Conservation (phyloP, 1,140 invertebrate genomes). For the Heliconius melpomene region DNA sequence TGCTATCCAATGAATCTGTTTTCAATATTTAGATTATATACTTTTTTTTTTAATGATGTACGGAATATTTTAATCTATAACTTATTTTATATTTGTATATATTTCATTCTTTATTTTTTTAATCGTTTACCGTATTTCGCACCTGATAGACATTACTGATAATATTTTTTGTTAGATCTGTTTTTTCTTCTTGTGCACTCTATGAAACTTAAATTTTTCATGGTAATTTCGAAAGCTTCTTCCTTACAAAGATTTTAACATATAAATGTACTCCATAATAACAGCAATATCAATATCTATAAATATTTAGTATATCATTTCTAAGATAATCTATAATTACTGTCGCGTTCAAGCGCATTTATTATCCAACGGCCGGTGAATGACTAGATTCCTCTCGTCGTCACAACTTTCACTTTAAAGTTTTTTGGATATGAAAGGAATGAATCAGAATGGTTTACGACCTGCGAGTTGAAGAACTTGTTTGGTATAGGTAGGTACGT, state of each 20-base stretch:
- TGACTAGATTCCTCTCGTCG: conserved; percentile 65
- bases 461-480: conserved; percentile 35
- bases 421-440: conserved; percentile 68
- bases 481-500: conserved; percentile 34
- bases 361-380: conserved; percentile 64
- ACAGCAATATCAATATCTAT: not conserved
- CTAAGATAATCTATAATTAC: conserved; percentile 49
- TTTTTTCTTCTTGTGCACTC: too few relatives aligned
- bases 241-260: not conserved
- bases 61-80: too few relatives aligned
- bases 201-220: too few relatives aligned
- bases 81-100: too few relatives aligned
- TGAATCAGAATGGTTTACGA: conserved; percentile 48
- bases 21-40: not conserved
- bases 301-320: conserved; percentile 14
- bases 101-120: too few relatives aligned
- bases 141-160: too few relatives aligned
- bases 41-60: not conserved
- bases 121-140: too few relatives aligned
- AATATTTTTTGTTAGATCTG: too few relatives aligned
- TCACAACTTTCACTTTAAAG: conserved; percentile 74
- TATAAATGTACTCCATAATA: not conserved
- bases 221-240: too few relatives aligned
- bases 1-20: not conserved
- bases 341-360: conserved; percentile 59